Base-by-base conservation (phyloP, 1,140 invertebrate genomes). In the Mactra quadrangularis region DNA sequence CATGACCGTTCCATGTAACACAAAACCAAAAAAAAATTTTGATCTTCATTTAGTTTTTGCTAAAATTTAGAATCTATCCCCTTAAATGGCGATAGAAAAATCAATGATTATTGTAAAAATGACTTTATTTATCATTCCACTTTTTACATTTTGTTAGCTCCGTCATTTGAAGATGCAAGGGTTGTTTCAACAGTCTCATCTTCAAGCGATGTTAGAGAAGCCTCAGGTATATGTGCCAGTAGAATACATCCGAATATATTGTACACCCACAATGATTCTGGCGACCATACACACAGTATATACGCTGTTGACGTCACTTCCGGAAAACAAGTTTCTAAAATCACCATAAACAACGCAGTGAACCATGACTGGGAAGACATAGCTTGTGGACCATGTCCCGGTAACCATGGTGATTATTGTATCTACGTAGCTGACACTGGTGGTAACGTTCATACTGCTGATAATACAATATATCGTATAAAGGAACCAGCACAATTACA, bases 211-310 rank as follows among this genome's bases (percentile, higher is more conserved):
- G 59, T 89, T 1, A 57, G 76, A 9, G 89, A 90, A 60, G 87
- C 85, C 19, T 90, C 88, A 17, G 89, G 89, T 15, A 52, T 90
- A 27, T 86, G 84, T 22, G 87, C 85, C 13, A 89, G 88, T 27
- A 71, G 89, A 2, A n/a, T 59, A 7, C 88, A 88, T 74, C 35
- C 70, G 0, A 74, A 83, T 50, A 68, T 89, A 13, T 57, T 89
- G n/a, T 90, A 88, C 53, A 86, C 84, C 0, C 88, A 86, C 38
- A 90, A 90, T 57, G 87, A 88, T 53, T 62, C 83, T 15, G 85
- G 85, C 13, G 81, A 74, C 59, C 52, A 60, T 33, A 75, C 25
- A 19, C 74, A 53, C 71, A 29, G 66, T 4, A 70, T 87, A 55
- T 87, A 76, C 55, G 86, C 84, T 15, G 45, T 87, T 29, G 66